Evolutionary conservation across 2,888 invertebrate genomes (phyloP).

Genomic region (Morpho helenor): DNA sequence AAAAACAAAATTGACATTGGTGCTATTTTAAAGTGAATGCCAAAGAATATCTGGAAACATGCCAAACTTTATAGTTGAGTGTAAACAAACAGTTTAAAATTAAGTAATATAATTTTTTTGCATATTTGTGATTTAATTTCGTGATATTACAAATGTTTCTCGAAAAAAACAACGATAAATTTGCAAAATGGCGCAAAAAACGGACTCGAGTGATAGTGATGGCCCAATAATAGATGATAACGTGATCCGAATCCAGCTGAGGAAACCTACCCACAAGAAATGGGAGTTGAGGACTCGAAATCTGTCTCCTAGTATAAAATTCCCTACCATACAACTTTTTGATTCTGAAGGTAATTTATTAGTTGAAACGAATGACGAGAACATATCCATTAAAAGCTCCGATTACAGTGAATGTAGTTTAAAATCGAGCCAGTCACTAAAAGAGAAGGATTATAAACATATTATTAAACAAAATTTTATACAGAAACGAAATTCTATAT

Average conservation of each 20-base stretch:
- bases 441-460: slow-evolving; percentile 63
- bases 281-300: slow-evolving; percentile 83
- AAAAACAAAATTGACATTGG: slow-evolving; percentile 77
- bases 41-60: slow-evolving; percentile 56
- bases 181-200: slow-evolving; percentile 55
- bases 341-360: slow-evolving; percentile 81
- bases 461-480: slow-evolving; percentile 51
- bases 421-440: slow-evolving; percentile 55
- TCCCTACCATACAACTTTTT: slow-evolving; percentile 82
- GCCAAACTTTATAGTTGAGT: slow-evolving; percentile 72
- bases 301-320: slow-evolving; percentile 78
- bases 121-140: slow-evolving; percentile 36
- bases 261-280: slow-evolving; percentile 80
- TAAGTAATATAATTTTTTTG: slow-evolving; percentile 40
- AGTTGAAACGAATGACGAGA: slow-evolving; percentile 80
- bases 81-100: slow-evolving; percentile 72
- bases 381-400: slow-evolving; percentile 68
- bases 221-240: slow-evolving; percentile 73
- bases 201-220: slow-evolving; percentile 61
- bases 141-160: slow-evolving; percentile 32
- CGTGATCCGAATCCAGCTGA: slow-evolving; percentile 80
- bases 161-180: slow-evolving; percentile 33
- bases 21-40: slow-evolving; percentile 68
- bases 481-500: slow-evolving; percentile 65
- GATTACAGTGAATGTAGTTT: slow-evolving; percentile 49